Conservation (phyloP, 2,797 vertebrate genomes). For the Potorous gilbertii region DNA sequence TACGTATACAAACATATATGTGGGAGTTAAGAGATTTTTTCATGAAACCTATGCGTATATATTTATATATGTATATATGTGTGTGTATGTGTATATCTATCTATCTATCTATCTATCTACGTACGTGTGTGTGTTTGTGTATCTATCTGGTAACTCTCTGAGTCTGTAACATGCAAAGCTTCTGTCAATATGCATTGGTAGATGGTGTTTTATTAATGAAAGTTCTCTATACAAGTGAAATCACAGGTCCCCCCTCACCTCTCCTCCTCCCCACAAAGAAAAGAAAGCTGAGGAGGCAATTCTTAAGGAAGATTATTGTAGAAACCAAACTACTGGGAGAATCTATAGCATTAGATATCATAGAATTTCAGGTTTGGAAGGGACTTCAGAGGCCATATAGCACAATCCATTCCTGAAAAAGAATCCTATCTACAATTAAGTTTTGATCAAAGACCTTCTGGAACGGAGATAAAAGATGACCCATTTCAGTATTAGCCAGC, state of each 20-base stretch:
- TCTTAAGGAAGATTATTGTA: background rate
- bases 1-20: background rate
- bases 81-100: too few species aligned
- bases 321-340: background rate
- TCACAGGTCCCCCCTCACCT: background rate
- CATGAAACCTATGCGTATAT: too few species aligned
- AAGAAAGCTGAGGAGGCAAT: background rate
- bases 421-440: background rate
- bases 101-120: too few species aligned
- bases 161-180: background rate
- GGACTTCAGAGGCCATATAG: background rate
- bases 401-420: background rate
- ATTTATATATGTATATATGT: rapidly evolving
- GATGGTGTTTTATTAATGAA: background rate
- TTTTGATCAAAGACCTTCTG: background rate
- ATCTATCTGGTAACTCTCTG: background rate
- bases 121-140: background rate
- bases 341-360: background rate
- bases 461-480: background rate
- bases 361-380: background rate
- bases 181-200: background rate
- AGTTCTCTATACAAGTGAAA: background rate
- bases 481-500: background rate
- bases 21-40: background rate
- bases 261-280: background rate